Evolutionary conservation across 2,888 invertebrate species (phyloP), one percentile per base, ranked within the genome.

Genomic region (Macaria notata): DNA sequence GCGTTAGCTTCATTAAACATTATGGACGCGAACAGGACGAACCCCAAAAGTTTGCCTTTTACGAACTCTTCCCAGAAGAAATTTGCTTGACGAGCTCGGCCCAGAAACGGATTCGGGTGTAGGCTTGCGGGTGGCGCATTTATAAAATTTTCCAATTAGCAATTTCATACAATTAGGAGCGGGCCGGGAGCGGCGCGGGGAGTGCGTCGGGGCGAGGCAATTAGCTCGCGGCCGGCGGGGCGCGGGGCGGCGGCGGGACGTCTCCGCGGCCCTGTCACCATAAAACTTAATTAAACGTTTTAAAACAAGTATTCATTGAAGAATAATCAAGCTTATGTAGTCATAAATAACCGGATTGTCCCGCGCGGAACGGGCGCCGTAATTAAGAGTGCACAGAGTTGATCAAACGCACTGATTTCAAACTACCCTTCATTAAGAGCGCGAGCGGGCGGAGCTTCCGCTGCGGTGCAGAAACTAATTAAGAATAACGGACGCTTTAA

Each of bases 261-360:
- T 76, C 79, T 80, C 77, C 82, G 84, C 87, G 83, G 84, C 83
- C 83, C 89, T 88, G 92, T 91, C 91, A 88, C 91, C 89, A 92
- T 92, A 92, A 92, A 92, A 92, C 92, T 92, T 92, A 92, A 92
- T 92, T 92, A 92, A 92, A 91, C 92, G 89, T 89, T 92, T 92
- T 91, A 92, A 92, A 92, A 92, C 92, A 91, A 92, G 92, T 91
- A 92, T 92, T 92, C 90, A 92, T 92, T 92, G 91, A 92, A 92
- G 91, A 92, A 92, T 92, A 92, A 92, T 92, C 90, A 90, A 91
- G 90, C 91, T 92, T 92, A 92, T 92, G 92, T 92, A 91, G 92
- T 89, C 89, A 91, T 92, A 92, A 92, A 92, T 92, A 92, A 92
- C 90, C 84, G 89, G 90, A 92, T 92, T 88, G 90, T 90, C 91